phyloP scores from a whole-genome alignment of 2,113 vertebrate genomes.

The Otis tarda region DNA sequence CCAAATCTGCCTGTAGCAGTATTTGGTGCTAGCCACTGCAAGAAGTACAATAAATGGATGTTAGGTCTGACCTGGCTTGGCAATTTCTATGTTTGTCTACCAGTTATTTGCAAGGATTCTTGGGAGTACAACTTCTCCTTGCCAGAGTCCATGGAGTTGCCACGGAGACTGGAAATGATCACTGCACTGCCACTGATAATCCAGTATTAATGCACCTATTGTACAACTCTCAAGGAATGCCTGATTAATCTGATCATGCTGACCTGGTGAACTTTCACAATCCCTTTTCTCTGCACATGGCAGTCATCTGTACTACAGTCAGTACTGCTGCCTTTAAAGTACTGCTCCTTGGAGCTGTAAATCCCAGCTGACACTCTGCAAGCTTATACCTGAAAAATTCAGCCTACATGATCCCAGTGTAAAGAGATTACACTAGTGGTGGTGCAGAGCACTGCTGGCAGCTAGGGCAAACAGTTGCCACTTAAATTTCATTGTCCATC shows the following conservation, averaged over 20 bases:
- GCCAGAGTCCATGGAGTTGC: background rate
- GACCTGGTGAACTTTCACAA: slow-evolving; percentile 3
- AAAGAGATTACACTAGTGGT: background rate
- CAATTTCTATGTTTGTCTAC: background rate
- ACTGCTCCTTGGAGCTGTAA: background rate
- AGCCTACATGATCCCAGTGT: slow-evolving; percentile 4
- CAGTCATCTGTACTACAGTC: background rate
- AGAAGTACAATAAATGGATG: background rate
- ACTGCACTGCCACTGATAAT: background rate
- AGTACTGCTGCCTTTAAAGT: background rate
- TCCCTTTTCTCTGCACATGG: background rate
- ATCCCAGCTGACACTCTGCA: slow-evolving; percentile 8
- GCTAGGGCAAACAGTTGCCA: background rate
- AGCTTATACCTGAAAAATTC: background rate
- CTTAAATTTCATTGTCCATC: background rate
- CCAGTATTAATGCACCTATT: background rate
- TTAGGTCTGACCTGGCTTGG: background rate
- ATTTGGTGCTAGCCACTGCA: background rate
- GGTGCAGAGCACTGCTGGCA: background rate
- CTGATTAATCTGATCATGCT: background rate
- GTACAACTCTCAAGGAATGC: background rate
- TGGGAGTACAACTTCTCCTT: background rate
- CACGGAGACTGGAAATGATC: background rate
- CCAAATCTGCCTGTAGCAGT: background rate
- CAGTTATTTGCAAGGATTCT: background rate